Conservation (phyloP, 35 echinoderm and acorn worm genomes). For the Lytechinus variegatus region DNA sequence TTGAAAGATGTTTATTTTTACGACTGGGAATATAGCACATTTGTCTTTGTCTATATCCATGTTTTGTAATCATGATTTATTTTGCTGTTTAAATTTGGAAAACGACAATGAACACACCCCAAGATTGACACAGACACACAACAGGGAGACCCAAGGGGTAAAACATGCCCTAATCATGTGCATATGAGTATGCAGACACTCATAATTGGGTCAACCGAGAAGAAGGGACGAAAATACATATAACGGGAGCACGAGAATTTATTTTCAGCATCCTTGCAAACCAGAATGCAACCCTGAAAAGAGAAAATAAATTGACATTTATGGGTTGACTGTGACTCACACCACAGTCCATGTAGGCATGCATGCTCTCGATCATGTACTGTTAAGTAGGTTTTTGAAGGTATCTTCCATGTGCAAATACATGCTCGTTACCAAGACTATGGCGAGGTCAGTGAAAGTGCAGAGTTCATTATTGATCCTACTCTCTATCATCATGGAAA, state of each 20-base stretch:
- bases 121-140: not conserved
- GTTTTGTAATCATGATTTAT: too few relatives aligned
- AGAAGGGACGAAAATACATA: not conserved
- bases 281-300: not conserved
- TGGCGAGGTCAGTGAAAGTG: not conserved
- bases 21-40: too few relatives aligned
- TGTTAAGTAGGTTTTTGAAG: not conserved
- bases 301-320: conserved; percentile 15
- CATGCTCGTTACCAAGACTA: not conserved
- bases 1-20: too few relatives aligned
- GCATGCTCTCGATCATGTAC: not conserved
- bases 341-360: not conserved
- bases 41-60: too few relatives aligned
- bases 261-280: not conserved
- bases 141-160: not conserved
- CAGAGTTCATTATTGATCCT: not conserved
- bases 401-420: not conserved
- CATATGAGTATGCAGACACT: not conserved
- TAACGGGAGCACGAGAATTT: not conserved
- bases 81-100: too few relatives aligned
- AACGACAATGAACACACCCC: too few relatives aligned
- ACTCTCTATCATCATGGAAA: not conserved
- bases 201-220: not conserved
- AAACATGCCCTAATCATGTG: not conserved
- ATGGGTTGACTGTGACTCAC: not conserved